A percentile compares a stretch with the other conserved stretches of the same genome.
phyloP scores from a whole-genome alignment of 2,113 vertebrate genomes.

The Brienomyrus brachyistius region DNA sequence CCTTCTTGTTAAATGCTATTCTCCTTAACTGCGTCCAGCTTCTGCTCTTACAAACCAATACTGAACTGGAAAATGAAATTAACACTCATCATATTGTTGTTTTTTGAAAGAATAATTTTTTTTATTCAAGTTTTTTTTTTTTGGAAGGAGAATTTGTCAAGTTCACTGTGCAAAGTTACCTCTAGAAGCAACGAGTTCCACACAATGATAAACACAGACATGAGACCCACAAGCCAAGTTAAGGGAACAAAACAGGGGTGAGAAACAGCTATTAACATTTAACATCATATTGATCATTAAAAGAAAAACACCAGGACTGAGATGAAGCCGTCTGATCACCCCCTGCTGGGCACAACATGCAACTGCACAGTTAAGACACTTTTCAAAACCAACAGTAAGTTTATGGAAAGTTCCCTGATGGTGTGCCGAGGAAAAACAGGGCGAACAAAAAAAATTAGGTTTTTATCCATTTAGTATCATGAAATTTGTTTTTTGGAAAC shows the following conservation, averaged over 20 bases:
- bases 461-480: neutral
- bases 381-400: neutral
- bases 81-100: neutral
- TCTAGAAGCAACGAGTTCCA: neutral
- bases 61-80: neutral
- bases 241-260: neutral
- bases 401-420: neutral
- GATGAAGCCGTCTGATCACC: neutral
- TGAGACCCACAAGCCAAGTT: neutral
- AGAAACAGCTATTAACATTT: neutral
- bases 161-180: neutral
- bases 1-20: neutral
- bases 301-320: neutral
- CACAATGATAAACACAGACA: neutral
- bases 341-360: neutral
- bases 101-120: neutral
- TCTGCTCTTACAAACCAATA: neutral
- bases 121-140: slow-evolving; percentile 4
- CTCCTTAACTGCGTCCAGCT: neutral
- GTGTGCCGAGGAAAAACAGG: neutral
- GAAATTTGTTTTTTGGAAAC: neutral
- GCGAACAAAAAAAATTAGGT: neutral
- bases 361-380: neutral
- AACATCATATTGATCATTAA: neutral
- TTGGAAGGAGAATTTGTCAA: neutral